Base-by-base conservation (phyloP, 1,140 invertebrate species). In the Trachymyrmex cornetzi region DNA sequence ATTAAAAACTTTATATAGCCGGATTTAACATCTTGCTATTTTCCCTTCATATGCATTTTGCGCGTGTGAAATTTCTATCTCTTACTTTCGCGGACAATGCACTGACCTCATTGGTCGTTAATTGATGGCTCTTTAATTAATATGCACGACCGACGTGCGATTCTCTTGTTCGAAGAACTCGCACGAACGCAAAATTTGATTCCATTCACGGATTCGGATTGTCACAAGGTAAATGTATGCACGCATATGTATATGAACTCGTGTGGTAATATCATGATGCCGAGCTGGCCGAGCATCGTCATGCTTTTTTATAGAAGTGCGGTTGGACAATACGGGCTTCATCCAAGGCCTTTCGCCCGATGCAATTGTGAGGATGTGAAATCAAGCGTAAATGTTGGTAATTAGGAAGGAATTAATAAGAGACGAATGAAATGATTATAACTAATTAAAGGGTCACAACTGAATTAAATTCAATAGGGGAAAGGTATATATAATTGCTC, bases 81-180 rank as follows among this genome's bases (percentile, higher is more conserved):
- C 57, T 48, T 14, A 12, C 48, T 84, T 87, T 66, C 14, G 1
- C 24, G 67, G 34, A 87, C 86, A 79, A 89, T 69, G 74, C 67
- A 30, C 3, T 63, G 88, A 80, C 75, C 80, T 22, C 74, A 89
- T 89, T 85, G 67, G 71, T 6, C 22, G 64, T 89, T 88, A 89
- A 89, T 88, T 85, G 88, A 88, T 44, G 86, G 6, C 6, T 22
- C 22, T 75, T 89, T 77, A 89, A 89, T 89, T 89, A 88, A 89
- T 88, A 89, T 67, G 59, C 79, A 57, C n/a, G 22, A 61, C 12
- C 55, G 1, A 61, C 12, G 44, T 38, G 34, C 64, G n/a, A 38
- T 57, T 22, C 16, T 48, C n/a, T 75, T 2, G 24, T 14, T 6
- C 24, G 77, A 77, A 57, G 19, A 64, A 38, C 57, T 24, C 61